Conservation (phyloP, 35 echinoderm and acorn worm genomes). For the Diadema setosum region DNA sequence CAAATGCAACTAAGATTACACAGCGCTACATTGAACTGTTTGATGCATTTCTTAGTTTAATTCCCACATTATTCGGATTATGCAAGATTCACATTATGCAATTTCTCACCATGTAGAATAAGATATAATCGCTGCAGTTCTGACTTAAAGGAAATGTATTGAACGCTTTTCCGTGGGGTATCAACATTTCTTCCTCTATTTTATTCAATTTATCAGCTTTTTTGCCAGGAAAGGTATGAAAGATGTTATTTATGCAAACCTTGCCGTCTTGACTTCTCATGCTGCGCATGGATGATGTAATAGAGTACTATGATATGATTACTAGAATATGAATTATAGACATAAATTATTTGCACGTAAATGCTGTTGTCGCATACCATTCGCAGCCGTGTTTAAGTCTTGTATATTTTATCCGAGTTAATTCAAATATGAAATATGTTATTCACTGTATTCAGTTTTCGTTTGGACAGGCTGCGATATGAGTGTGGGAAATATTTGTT, state of each 20-base stretch:
- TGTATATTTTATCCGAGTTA: neutral
- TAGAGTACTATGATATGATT: constrained; percentile 7
- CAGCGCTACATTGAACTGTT: no score
- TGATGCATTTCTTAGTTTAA: no score
- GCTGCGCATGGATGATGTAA: constrained; percentile 2
- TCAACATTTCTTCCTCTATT: neutral
- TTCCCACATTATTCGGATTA: no score
- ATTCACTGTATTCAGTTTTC: neutral
- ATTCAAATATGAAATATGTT: neutral
- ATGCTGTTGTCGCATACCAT: neutral
- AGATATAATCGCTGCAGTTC: no score
- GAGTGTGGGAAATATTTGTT: neutral
- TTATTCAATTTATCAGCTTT: neutral
- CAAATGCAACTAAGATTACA: no score
- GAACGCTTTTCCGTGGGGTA: no score
- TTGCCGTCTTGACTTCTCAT: constrained; percentile 16
- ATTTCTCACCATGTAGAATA: no score
- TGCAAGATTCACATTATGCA: no score
- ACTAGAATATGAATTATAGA: no score
- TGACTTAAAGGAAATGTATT: no score
- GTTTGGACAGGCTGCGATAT: neutral
- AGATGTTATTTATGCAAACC: constrained; percentile 6
- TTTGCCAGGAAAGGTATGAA: neutral
- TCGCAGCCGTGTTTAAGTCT: neutral
- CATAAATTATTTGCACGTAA: constrained; percentile 23